Evolutionary conservation across 2,113 vertebrate species (phyloP).

Genomic region (Meleagris gallopavo): DNA sequence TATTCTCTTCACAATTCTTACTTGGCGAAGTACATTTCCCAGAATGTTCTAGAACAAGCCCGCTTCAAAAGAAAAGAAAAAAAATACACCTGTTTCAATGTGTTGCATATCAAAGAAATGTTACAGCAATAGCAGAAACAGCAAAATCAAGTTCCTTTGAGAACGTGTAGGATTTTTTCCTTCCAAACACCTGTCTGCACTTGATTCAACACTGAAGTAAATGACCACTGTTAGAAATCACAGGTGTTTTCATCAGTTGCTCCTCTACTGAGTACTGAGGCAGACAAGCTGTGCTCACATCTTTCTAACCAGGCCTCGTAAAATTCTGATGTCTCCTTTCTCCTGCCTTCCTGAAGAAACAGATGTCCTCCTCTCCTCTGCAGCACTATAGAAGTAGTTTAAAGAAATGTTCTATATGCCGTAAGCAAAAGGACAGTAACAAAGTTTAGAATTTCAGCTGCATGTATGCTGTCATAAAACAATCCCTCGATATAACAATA

Average conservation of each 20-base stretch:
- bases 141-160: neutral
- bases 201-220: neutral
- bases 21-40: neutral
- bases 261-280: neutral
- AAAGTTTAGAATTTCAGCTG: neutral
- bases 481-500: neutral
- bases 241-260: neutral
- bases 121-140: neutral
- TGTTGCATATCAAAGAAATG: neutral
- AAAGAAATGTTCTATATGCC: neutral
- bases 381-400: neutral
- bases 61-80: conserved; percentile 25
- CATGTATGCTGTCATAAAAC: neutral
- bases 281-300: neutral
- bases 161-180: neutral
- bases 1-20: neutral
- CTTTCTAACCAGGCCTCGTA: neutral
- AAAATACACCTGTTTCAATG: neutral
- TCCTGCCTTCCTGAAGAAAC: neutral
- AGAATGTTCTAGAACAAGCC: neutral
- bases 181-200: neutral
- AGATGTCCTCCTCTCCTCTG: neutral
- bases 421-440: neutral
- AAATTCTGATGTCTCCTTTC: neutral
- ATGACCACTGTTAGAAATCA: neutral